Evolutionary conservation across 2,888 invertebrate genomes (phyloP), one percentile per base, ranked within the genome.

Genomic region (Spodoptera littoralis): DNA sequence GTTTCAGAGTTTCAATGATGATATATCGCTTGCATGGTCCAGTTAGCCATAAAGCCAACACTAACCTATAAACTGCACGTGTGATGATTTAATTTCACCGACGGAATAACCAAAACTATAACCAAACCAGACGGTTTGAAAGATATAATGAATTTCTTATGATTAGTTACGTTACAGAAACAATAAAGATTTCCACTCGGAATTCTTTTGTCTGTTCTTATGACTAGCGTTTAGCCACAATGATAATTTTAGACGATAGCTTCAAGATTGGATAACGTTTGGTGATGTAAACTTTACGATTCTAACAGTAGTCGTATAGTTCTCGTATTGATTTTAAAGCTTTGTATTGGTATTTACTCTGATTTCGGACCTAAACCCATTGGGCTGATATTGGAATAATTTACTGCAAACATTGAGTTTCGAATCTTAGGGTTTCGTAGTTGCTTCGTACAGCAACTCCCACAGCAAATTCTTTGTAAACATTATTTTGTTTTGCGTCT

Each of bases 1-100:
- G 76, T 81, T 79, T 76, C 72, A 76, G 73, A 60, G 75, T 79
- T 64, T 68, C 54, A 79, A 76, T 77, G 54, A 70, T 76, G 75
- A 82, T 78, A 66, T 75, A 77, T 76, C 46, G 67, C 63, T 69
- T 30, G 60, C 64, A 61, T 76, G 71, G 59, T 76, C 77, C 62
- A 73, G 71, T 78, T 77, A 62, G 58, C 61, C 66, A 46, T 71
- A 56, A 48, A 59, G 24, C 53, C 44, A 42, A 48, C 44, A 64
- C 45, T 52, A 64, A 41, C 24, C 65, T 42, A 60, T 65, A 60
- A 62, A 53, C 45, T 48, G 24, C 50, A 74, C 53, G 70, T 70
- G 75, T 69, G 42, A 49, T 56, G 43, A 13, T 52, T 53, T 69
- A 69, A 62, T 53, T 47, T 55, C 53, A 42, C 27, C 44, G n/a